Evolutionary conservation across 2,797 vertebrate species (phyloP), one percentile per base, ranked within the genome.

Genomic region (Rhyacichthys aspro): DNA sequence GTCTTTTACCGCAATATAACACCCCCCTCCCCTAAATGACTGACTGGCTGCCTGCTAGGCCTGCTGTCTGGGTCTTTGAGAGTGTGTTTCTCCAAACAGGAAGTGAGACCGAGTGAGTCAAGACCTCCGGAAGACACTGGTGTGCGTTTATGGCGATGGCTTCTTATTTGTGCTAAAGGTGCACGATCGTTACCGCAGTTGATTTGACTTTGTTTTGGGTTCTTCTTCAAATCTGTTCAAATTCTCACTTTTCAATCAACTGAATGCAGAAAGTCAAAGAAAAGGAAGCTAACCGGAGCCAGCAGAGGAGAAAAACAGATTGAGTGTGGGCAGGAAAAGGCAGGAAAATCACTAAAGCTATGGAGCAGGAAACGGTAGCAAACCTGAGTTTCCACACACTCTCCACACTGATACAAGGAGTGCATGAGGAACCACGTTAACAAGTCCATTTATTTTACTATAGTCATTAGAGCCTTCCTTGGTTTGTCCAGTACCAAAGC

Each of bases 261-360:
- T 41, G 41, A 28, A n/a, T n/a, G 33, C 8, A 18, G 45, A 19
- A 28, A 68, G 58, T 59, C 43, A 54, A 9, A 39, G 39, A 66
- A n/a, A 10, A 11, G 34, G 39, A 54, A 15, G 2, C 17, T 15
- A 43, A 59, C 36, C 58, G 38, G 57, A 57, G 41, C 66, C 10
- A 9, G 65, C 0, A 46, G 63, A 83, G 33, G 70, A 84, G 73
- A 74, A 80, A 81, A 84, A 70, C 85, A 86, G 83, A 82, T 39
- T 50, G 55, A 7, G 79, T 37, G 81, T 79, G 74, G 79, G 78
- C 79, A 66, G 75, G 54, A 17, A 28, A 71, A 75, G 77, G 67
- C 63, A 56, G 78, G 65, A 82, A 72, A 65, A 56, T 45, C 56
- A 52, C 55, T 52, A 55, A 39, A 70, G 45, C 55, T 50, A 44